phyloP scores from a whole-genome alignment of 2,797 vertebrate species.

The Apodemus agrarius region DNA sequence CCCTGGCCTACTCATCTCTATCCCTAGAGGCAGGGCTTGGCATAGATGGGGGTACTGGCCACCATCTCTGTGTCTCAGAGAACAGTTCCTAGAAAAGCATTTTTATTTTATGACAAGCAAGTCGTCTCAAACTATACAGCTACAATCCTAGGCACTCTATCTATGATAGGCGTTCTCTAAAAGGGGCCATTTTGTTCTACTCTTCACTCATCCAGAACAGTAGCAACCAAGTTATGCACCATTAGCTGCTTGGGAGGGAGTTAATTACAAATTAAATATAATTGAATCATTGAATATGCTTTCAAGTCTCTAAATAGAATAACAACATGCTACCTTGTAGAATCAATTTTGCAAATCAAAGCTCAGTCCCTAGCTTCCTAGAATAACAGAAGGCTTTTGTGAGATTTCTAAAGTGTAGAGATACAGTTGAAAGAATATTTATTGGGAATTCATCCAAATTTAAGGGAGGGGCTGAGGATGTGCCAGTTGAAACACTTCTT shows the following conservation, averaged over 20 bases:
- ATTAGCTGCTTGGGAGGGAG: constrained; percentile 77
- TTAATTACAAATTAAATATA: constrained; percentile 82
- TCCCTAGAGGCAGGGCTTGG: not conserved
- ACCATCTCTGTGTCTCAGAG: not conserved
- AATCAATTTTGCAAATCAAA: constrained; percentile 71
- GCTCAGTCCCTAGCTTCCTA: constrained; percentile 37
- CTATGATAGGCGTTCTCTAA: not conserved
- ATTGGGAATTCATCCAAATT: constrained; percentile 29
- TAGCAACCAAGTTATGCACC: constrained; percentile 68
- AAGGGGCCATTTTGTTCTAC: constrained; percentile 50
- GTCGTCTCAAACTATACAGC: not conserved
- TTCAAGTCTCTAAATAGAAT: constrained; percentile 69
- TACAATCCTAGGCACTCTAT: not conserved
- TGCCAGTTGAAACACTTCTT: not conserved
- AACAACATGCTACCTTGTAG: constrained; percentile 75
- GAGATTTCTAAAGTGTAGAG: constrained; percentile 16
- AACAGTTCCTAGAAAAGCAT: not conserved
- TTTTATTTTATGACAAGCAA: constrained; percentile 17
- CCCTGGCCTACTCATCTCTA: not conserved
- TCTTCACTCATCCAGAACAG: constrained; percentile 56
- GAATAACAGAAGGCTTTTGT: constrained; percentile 38
- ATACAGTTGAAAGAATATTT: not conserved
- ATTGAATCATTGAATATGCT: constrained; percentile 76
- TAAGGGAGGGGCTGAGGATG: not conserved
- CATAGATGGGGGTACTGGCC: not conserved